Evolutionary conservation across 2,888 invertebrate species (phyloP), one percentile per base, ranked within the genome.

Genomic region (Leistus spinibarbis): DNA sequence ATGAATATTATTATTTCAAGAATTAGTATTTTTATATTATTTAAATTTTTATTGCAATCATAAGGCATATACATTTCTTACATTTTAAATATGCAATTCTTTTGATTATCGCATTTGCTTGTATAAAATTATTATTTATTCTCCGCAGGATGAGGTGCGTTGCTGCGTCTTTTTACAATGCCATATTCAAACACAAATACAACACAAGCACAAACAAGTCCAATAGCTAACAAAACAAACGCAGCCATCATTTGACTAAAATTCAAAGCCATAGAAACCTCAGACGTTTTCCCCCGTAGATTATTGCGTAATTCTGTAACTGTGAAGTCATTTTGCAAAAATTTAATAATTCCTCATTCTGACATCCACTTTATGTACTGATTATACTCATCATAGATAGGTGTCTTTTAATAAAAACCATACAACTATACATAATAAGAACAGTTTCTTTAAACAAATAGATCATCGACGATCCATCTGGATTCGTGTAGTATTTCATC

Each of bases 311-410:
- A 19, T 4, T 17, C 20, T 10, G 10, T 20, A 19, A 9, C 13
- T 57, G 9, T 57, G 16, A 57, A n/a, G 16, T 57, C 57, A 57
- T 10, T 57, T 57, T 10, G 17, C 57, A 10, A 57, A 17, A 20
- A 53, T 4, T 53, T 57, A 73, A 19, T 73, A 22, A 3, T 57
- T 3, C 7, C 65, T 54, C 54, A 73, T n/a, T 40, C 73, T 60
- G 57, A 53, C 20, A 56, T 66, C 57, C 3, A 20, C 3, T 3
- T 66, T 3, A 66, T 16, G 7, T 66, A 67, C 53, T 66, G 19
- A 19, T 66, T 27, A 20, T 56, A 73, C 9, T 73, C 73, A 27
- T 64, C 23, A 64, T 64, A 64, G 13, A 64, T 64, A 16, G 64
- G 64, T 64, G 64, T 20, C 64, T 24, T 64, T 64, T 23, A 16